These are phyloP conservation scores for Megastigmus dorsalis DNA, from an alignment of 2,888 invertebrate genomes.

Conservation along the genomic window DNA sequence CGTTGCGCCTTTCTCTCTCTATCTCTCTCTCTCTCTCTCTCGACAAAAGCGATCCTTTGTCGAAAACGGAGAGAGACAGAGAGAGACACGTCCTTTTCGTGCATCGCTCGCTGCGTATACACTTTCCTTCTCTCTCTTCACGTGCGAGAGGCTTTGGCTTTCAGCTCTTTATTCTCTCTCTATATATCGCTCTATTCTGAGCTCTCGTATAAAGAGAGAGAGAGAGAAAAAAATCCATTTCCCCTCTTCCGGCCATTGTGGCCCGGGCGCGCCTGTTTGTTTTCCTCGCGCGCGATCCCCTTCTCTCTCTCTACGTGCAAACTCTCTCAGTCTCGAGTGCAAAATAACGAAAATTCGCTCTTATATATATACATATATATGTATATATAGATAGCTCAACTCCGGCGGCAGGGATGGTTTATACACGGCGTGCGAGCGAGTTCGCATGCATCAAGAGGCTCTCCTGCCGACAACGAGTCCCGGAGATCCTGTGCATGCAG, in stretches of 20 bases:
- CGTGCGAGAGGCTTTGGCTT: too few species aligned
- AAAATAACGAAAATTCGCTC: constrained; percentile 37
- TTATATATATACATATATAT: too few species aligned
- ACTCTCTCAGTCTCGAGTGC: neutral
- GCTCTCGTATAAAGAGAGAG: neutral
- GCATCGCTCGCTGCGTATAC: neutral
- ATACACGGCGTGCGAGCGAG: neutral
- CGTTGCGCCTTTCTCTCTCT: constrained; percentile 55
- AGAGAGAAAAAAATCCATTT: constrained; percentile 38
- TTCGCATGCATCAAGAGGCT: constrained; percentile 16
- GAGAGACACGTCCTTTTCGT: constrained; percentile 13
- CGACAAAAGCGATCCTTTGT: constrained; percentile 22
- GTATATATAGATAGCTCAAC: too few species aligned
- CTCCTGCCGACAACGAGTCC: too few species aligned
- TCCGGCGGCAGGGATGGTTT: too few species aligned
- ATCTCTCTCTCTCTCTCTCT: constrained; percentile 26
- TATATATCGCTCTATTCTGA: neutral
- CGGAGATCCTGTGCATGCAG: too few species aligned
- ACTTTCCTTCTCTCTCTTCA: neutral
- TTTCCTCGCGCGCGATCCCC: constrained; percentile 22
- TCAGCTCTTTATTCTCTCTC: neutral
- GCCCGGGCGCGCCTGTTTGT: constrained; percentile 41
- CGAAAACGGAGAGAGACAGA: neutral
- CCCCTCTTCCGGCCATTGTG: constrained; percentile 46
- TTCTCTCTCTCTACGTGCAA: neutral